phyloP scores from a whole-genome alignment of 2,888 invertebrate species.

The Agrotis puta region DNA sequence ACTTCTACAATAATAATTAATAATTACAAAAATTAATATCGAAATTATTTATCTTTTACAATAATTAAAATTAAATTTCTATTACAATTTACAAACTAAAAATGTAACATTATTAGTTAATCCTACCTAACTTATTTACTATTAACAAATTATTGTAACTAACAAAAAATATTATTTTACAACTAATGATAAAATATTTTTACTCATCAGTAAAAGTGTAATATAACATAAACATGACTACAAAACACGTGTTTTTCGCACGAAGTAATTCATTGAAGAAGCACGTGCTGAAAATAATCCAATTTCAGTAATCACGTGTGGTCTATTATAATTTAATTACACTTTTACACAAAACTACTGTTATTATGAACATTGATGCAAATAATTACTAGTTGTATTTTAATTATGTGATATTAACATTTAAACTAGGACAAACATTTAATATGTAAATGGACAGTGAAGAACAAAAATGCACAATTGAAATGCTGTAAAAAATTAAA shows the following conservation, averaged over 20 bases:
- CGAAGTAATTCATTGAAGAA: slow-evolving; percentile 17
- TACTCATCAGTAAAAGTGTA: slow-evolving; percentile 34
- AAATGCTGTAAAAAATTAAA: slow-evolving; percentile 27
- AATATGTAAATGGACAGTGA: slow-evolving; percentile 40
- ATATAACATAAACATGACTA: slow-evolving; percentile 15
- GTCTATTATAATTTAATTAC: slow-evolving; percentile 38
- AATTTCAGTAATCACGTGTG: slow-evolving; percentile 38
- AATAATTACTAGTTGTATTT: slow-evolving; percentile 41
- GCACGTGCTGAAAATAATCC: slow-evolving; percentile 45
- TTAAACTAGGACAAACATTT: slow-evolving; percentile 47
- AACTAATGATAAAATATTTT: slow-evolving; percentile 45
- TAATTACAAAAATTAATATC: slow-evolving; percentile 61
- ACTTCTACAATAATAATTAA: slow-evolving; percentile 45
- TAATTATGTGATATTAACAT: slow-evolving; percentile 37
- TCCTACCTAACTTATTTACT: slow-evolving; percentile 63
- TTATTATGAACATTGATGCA: slow-evolving; percentile 54
- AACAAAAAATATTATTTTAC: slow-evolving; percentile 46
- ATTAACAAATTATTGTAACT: slow-evolving; percentile 55
- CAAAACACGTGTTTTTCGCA: slow-evolving; percentile 32
- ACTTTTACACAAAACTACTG: slow-evolving; percentile 41
- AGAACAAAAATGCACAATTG: slow-evolving; percentile 34
- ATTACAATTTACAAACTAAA: slow-evolving; percentile 62
- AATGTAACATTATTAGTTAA: slow-evolving; percentile 59
- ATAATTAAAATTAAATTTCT: slow-evolving; percentile 51
- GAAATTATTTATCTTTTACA: slow-evolving; percentile 52